phyloP scores from a whole-genome alignment of 2,113 vertebrate genomes.

The Drymodes brunneopygia region DNA sequence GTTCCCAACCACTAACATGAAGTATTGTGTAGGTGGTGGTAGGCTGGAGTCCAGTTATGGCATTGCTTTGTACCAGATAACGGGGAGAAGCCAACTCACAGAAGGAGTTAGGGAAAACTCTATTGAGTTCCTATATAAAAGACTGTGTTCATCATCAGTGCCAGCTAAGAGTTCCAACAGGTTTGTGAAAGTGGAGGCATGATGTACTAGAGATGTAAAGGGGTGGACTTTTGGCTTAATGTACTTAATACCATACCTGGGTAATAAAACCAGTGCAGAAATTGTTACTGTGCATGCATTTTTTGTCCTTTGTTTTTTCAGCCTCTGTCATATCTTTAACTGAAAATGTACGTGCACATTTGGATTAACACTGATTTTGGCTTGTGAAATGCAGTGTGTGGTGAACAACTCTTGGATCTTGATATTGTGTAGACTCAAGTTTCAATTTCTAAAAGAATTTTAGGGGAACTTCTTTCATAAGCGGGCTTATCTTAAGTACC shows the following conservation, averaged over 20 bases:
- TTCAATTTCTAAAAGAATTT: neutral
- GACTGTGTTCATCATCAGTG: rapidly evolving
- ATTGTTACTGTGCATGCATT: neutral
- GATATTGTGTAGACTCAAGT: neutral
- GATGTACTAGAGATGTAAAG: neutral
- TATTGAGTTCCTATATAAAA: neutral
- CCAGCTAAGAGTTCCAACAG: neutral
- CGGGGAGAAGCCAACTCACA: neutral
- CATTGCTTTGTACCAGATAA: rapidly evolving
- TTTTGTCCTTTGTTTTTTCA: neutral
- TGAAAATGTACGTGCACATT: neutral
- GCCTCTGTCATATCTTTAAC: neutral
- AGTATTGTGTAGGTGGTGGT: neutral
- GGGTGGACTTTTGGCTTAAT: rapidly evolving
- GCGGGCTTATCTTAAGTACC: neutral
- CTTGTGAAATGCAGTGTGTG: neutral
- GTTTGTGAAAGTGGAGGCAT: neutral
- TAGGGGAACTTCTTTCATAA: neutral
- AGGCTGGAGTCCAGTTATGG: neutral
- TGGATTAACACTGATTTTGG: neutral
- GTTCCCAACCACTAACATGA: rapidly evolving
- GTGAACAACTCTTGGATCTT: neutral
- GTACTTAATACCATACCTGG: rapidly evolving
- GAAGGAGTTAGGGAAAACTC: neutral
- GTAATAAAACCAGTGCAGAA: neutral